Evolutionary conservation across 30 jellyfish, hydroid and myxozoan genomes (phyloP).

Genomic region (Aurelia sp.): DNA sequence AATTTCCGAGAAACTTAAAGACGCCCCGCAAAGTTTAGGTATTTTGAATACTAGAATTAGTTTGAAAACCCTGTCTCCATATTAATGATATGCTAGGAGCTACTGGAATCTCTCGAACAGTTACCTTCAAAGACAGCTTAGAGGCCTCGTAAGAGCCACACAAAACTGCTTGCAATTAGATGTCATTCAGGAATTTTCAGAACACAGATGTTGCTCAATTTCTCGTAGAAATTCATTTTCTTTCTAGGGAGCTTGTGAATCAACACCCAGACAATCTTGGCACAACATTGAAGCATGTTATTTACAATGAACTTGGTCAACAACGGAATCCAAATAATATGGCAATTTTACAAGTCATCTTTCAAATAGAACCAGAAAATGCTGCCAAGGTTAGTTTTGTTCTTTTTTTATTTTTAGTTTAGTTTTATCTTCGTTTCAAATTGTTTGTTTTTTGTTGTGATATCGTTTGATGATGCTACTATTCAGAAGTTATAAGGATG

Average conservation of each 20-base stretch:
- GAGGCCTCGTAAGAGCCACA: too few relatives aligned
- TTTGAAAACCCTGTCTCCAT: background rate
- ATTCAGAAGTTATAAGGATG: too few relatives aligned
- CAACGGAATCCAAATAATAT: conserved; percentile 95
- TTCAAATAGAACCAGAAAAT: conserved; percentile 86
- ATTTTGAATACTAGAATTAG: too few relatives aligned
- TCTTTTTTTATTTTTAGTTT: too few relatives aligned
- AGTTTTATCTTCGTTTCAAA: too few relatives aligned
- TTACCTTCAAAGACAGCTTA: too few relatives aligned
- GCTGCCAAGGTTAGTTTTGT: conserved; percentile 82
- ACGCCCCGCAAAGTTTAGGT: too few relatives aligned
- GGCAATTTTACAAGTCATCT: conserved; percentile 86
- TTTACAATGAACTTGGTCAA: conserved; percentile 87
- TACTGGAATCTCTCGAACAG: too few relatives aligned
- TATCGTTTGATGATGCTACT: too few relatives aligned
- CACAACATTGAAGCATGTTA: conserved; percentile 85
- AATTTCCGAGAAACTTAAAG: too few relatives aligned
- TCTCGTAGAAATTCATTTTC: background rate
- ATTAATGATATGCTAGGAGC: background rate
- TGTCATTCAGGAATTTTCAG: background rate
- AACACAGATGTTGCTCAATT: background rate
- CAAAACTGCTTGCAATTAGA: too few relatives aligned
- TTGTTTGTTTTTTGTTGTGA: too few relatives aligned
- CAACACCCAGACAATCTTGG: conserved; percentile 94
- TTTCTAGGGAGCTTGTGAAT: conserved; percentile 79